phyloP scores from a whole-genome alignment of 2,113 vertebrate species.

The Eolophus roseicapilla region DNA sequence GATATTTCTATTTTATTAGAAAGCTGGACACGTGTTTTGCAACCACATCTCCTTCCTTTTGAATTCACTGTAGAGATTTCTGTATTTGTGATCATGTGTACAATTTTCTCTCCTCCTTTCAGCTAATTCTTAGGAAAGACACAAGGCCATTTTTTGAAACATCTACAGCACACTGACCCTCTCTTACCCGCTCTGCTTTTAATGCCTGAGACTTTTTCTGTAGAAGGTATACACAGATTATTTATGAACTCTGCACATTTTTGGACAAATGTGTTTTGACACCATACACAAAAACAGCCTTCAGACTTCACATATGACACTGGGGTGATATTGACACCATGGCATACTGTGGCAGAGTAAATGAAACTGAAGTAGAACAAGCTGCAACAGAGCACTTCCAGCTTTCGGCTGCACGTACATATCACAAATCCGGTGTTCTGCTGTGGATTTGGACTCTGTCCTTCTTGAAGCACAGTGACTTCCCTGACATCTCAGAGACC shows the following conservation, averaged over 20 bases:
- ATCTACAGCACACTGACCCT: neutral
- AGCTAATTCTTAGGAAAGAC: constrained; percentile 11
- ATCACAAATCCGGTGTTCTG: neutral
- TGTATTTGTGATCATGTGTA: neutral
- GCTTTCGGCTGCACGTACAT: accelerated
- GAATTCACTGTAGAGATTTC: constrained; percentile 16
- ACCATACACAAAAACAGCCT: neutral
- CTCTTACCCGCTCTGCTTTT: neutral
- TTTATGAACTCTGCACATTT: neutral
- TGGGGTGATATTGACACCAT: neutral
- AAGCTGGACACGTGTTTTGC: constrained; percentile 39
- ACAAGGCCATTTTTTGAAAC: constrained; percentile 9
- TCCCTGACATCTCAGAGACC: neutral
- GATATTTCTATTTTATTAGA: constrained; percentile 41
- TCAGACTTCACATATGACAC: neutral
- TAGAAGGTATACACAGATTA: neutral
- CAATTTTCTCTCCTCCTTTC: constrained; percentile 24
- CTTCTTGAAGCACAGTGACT: neutral
- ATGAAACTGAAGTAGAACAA: neutral
- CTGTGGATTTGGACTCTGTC: neutral
- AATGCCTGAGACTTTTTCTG: neutral
- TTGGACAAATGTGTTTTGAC: neutral
- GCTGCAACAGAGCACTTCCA: neutral
- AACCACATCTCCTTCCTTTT: neutral
- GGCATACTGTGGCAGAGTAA: neutral